Base-by-base conservation (phyloP, 2,888 invertebrate species). In the Palloptera scutellata region DNA sequence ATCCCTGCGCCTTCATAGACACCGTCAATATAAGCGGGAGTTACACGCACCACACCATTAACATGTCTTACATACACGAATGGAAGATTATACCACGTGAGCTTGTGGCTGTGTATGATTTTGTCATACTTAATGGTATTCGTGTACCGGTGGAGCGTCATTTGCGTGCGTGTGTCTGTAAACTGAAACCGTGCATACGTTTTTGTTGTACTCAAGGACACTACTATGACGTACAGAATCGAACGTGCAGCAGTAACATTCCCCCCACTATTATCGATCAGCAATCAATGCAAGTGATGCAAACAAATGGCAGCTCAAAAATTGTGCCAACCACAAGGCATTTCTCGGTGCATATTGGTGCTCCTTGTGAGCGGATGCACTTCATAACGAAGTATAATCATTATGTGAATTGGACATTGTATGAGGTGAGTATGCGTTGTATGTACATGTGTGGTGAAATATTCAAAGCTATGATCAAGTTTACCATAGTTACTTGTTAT, bases 101-200 rank as follows among this genome's bases (percentile, higher is more conserved):
- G 2, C 67, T 80, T 19, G 76, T 82, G 12, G 76, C 78, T 0
- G 72, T 73, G 51, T 84, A 81, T 65, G 78, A 82, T 40, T 84
- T 83, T 69, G 73, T 79, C 9, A 79, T 81, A 4, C 75, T 78
- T 30, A 78, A 80, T 43, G 76, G 77, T 1, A 73, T 75, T 0
- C 78, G 80, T 0, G 65, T 79, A 55, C 74, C 78, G 2, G 79
- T 75, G 0, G 66, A 70, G 4, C 69, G 74, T 1, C 82, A 83
- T 63, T 60, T 79, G 19, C 76, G 84, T 8, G 85, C 83, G 11
- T 86, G 85, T 63, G 69, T 84, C 45, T 85, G 85, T 30, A 74
- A 77, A 13, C 54, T 80, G 20, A 77, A 75, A 13, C 77, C 81
- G 0, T 86, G 85, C 57, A 77, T 85, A 11, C 76, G 84, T 8